Conservation (phyloP, 1,140 invertebrate species). For the Calephelis nemesis region DNA sequence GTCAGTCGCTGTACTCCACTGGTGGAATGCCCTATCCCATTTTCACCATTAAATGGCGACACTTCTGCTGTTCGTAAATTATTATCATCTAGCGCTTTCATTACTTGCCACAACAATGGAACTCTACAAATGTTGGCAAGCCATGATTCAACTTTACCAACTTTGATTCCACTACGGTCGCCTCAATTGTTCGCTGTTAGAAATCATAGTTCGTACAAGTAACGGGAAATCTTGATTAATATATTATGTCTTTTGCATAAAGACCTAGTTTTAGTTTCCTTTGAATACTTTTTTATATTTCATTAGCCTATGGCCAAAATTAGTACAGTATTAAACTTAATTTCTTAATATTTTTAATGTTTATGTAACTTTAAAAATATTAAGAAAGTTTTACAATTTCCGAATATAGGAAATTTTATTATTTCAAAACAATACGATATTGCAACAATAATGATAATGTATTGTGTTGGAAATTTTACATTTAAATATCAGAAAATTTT, state of each 20-base stretch:
- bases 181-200: constrained; percentile 61
- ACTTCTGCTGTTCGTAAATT: constrained; percentile 79
- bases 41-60: constrained; percentile 74
- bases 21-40: constrained; percentile 73
- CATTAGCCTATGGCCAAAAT: no score
- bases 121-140: constrained; percentile 64
- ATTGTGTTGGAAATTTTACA: no score
- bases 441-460: no score
- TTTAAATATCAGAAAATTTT: no score
- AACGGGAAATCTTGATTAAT: constrained; percentile 78
- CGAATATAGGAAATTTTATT: no score
- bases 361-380: no score
- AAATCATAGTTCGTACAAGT: constrained; percentile 71
- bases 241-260: constrained; percentile 58
- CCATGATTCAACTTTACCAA: constrained; percentile 71
- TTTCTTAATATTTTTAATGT: no score
- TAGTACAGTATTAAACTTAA: no score
- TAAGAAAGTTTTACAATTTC: no score
- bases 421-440: no score
- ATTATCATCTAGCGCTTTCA: constrained; percentile 77
- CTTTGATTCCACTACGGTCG: constrained; percentile 63
- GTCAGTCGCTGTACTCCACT: constrained; percentile 55
- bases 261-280: no score
- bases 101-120: constrained; percentile 76
- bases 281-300: no score